These are phyloP conservation scores for Nephrotoma appendiculata DNA, from an alignment of 2,888 invertebrate species.

Conservation along the genomic window DNA sequence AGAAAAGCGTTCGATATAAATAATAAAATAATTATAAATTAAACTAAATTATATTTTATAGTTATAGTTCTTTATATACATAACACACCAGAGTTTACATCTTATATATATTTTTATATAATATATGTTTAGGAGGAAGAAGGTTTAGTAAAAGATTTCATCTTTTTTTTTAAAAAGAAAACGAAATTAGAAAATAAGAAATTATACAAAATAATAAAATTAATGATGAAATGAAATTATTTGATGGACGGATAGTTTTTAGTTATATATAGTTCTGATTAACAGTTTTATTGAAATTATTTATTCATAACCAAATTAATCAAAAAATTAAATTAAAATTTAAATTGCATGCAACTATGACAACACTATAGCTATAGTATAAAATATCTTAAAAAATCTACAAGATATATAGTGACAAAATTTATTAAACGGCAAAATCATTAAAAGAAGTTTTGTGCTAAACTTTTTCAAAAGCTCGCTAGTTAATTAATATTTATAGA, in stretches of 20 bases:
- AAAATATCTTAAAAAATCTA: background rate
- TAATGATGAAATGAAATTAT: slow-evolving; percentile 2
- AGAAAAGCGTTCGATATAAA: background rate
- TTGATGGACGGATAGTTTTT: background rate
- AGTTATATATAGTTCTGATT: background rate
- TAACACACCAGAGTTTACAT: background rate
- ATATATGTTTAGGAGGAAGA: background rate
- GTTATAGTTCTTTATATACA: background rate
- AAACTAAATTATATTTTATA: background rate
- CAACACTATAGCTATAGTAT: background rate
- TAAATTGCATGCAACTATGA: background rate
- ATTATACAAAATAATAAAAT: background rate
- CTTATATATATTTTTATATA: background rate
- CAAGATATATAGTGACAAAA: background rate
- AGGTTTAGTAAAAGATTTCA: background rate
- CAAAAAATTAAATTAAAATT: background rate
- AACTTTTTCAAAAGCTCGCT: background rate
- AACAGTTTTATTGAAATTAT: background rate
- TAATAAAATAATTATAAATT: background rate
- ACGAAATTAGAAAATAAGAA: background rate
- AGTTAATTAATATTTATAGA: background rate
- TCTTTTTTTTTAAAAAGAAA: background rate
- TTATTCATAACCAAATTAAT: background rate
- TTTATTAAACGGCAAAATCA: background rate
- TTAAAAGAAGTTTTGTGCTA: background rate